A percentile compares a stretch with the other conserved stretches of the same genome.
Evolutionary conservation across 2,797 vertebrate species (phyloP).

Genomic region (Xerus rutilus): DNA sequence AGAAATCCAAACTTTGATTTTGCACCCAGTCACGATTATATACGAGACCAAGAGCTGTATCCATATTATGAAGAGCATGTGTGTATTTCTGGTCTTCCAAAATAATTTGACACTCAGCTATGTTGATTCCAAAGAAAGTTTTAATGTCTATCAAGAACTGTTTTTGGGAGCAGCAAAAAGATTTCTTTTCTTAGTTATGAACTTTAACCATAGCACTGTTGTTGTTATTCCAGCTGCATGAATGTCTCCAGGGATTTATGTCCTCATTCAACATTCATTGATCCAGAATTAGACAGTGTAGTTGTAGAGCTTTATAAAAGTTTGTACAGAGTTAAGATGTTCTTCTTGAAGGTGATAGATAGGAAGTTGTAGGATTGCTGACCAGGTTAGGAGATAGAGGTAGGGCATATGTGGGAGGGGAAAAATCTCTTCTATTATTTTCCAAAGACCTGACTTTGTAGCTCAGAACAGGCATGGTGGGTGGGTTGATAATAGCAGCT

Average conservation of each 20-base stretch:
- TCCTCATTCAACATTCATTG: slow-evolving; percentile 55
- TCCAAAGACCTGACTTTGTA: background rate
- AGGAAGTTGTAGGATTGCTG: background rate
- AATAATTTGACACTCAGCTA: background rate
- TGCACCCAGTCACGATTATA: background rate
- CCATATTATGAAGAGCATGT: background rate
- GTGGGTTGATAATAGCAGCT: background rate
- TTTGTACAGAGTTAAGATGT: background rate
- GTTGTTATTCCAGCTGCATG: slow-evolving; percentile 21
- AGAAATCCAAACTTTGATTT: background rate
- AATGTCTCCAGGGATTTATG: slow-evolving; percentile 16
- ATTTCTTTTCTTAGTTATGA: slow-evolving; percentile 8
- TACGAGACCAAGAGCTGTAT: background rate
- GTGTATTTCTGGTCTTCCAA: background rate
- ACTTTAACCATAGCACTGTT: slow-evolving; percentile 39
- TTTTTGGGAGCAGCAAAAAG: background rate
- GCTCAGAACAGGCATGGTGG: background rate
- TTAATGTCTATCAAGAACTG: background rate
- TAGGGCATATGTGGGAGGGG: background rate
- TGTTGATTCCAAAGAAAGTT: background rate
- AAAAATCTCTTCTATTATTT: background rate
- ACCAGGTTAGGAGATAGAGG: background rate
- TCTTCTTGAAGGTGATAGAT: background rate
- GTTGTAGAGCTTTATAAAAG: slow-evolving; percentile 20
- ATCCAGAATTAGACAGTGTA: slow-evolving; percentile 2